These are phyloP conservation scores for Hydractinia symbiolongicarpus DNA, from an alignment of 30 jellyfish, hydroid and myxozoan species.

Conservation along the genomic window DNA sequence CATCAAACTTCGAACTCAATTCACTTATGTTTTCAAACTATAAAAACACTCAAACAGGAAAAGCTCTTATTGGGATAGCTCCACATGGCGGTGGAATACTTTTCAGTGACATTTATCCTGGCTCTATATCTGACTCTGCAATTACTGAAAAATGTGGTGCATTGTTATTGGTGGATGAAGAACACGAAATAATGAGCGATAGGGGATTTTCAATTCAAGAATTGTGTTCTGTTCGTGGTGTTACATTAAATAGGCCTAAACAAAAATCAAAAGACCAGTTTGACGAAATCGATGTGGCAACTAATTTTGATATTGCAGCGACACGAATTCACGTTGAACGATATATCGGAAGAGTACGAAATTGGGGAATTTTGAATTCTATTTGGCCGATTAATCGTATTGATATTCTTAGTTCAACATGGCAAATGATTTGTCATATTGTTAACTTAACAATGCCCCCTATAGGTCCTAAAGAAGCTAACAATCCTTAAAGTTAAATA, in stretches of 20 bases:
- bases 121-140: constrained; percentile 41
- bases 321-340: constrained; percentile 52
- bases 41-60: constrained; percentile 31
- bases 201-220: constrained; percentile 48
- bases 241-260: constrained; percentile 41
- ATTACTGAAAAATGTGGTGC: constrained; percentile 41
- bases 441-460: constrained; percentile 45
- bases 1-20: constrained; percentile 31
- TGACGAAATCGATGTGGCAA: constrained; percentile 29
- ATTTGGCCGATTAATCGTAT: too few species aligned
- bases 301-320: constrained; percentile 46
- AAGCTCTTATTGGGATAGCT: constrained; percentile 45
- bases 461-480: constrained; percentile 36
- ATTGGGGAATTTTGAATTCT: too few species aligned
- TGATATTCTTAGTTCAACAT: constrained; percentile 31
- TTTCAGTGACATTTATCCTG: constrained; percentile 43
- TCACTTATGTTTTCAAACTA: constrained; percentile 39
- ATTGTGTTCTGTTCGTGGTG: constrained; percentile 28
- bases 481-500: too few species aligned
- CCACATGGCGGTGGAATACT: constrained; percentile 42
- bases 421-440: constrained; percentile 53
- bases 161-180: constrained; percentile 39
- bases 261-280: constrained; percentile 42
- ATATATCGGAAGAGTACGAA: constrained; percentile 38
- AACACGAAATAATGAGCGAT: constrained; percentile 48